Conservation (phyloP, 2,888 invertebrate genomes). For the Caenorhabditis sp. region DNA sequence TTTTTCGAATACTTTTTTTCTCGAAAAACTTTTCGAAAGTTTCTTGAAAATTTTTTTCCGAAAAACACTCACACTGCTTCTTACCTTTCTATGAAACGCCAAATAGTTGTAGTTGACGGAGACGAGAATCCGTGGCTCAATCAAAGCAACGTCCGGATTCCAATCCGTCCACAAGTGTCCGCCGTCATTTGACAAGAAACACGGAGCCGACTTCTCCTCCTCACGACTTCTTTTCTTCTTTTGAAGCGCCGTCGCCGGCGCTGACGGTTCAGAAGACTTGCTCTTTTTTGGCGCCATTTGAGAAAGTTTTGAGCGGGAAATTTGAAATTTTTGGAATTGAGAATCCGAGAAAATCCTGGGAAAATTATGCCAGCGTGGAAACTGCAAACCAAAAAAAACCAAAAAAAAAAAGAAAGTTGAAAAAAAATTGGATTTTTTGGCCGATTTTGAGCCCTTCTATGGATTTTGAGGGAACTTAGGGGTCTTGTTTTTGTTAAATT, state of each 20-base stretch:
- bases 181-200: conserved; percentile 62
- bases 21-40: not conserved
- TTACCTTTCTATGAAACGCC: conserved; percentile 38
- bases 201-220: conserved; percentile 18
- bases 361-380: no score
- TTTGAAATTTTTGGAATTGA: no score
- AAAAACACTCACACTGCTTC: not conserved
- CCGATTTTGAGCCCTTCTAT: no score
- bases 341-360: no score
- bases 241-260: no score
- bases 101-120: conserved; percentile 64
- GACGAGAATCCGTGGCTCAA: conserved; percentile 70
- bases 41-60: not conserved
- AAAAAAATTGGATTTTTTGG: no score
- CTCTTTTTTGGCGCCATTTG: not conserved
- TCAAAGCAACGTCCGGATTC: conserved; percentile 66
- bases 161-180: conserved; percentile 66
- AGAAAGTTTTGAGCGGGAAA: no score
- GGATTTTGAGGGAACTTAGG: no score
- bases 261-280: not conserved
- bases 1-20: no score
- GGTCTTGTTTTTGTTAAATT: no score
- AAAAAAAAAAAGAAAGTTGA: no score
- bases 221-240: conserved; percentile 10
- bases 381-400: no score